Evolutionary conservation across 2,888 invertebrate genomes (phyloP).

Genomic region (Drosophila dives): DNA sequence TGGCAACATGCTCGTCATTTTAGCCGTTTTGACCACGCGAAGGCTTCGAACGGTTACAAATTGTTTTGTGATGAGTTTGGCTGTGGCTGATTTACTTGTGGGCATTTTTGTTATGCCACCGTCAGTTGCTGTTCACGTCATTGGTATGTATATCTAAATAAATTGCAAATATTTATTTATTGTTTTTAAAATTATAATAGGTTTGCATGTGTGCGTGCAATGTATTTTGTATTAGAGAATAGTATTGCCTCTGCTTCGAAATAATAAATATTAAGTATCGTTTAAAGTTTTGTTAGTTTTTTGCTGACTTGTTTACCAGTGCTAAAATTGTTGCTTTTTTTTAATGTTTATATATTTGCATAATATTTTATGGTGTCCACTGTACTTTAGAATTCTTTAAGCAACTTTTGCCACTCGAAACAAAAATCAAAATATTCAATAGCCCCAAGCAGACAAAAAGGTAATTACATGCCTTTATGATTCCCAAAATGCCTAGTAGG

Average conservation of each 20-base stretch:
- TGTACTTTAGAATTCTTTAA: conserved; percentile 21
- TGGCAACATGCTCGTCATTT: conserved; percentile 95
- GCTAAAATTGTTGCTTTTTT: not conserved
- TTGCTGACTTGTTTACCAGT: not conserved
- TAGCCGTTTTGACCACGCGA: conserved; percentile 94
- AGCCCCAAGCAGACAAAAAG: conserved; percentile 29
- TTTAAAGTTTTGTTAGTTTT: too few species aligned
- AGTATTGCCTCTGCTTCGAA: not conserved
- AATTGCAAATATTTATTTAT: not conserved
- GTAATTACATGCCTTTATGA: conserved; percentile 40
- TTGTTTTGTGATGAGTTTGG: conserved; percentile 97
- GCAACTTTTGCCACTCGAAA: conserved; percentile 25
- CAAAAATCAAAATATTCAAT: conserved; percentile 23
- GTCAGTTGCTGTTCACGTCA: conserved; percentile 87
- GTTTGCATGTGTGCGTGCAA: not conserved
- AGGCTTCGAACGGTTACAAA: conserved; percentile 96
- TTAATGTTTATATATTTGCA: not conserved
- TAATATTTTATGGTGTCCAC: conserved; percentile 9
- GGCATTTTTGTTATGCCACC: conserved; percentile 98
- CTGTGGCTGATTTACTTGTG: conserved; percentile 96
- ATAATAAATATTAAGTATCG: not conserved
- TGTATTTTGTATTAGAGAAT: not conserved
- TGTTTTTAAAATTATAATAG: conserved; percentile 2
- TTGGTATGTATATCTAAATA: conserved; percentile 87
- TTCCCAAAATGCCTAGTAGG: conserved; percentile 50